Conservation (phyloP, 2,113 vertebrate species). For the Oryzias celebensis region DNA sequence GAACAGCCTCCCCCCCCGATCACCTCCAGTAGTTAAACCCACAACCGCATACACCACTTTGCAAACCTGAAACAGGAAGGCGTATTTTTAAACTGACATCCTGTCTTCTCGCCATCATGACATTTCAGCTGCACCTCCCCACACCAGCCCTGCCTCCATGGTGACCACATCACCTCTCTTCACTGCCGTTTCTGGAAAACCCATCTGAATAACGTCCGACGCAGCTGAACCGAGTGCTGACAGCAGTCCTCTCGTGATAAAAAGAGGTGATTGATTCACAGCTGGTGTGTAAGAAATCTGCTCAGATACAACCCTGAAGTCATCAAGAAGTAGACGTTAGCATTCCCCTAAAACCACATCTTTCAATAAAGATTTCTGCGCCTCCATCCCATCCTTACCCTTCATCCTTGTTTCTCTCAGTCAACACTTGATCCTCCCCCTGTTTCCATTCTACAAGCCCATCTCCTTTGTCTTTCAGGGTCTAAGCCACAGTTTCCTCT, state of each 20-base stretch:
- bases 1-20: neutral
- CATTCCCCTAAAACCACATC: conserved; percentile 18
- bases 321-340: conserved; percentile 12
- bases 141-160: neutral
- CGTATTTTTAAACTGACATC: conserved; percentile 13
- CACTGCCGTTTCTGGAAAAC: conserved; percentile 17
- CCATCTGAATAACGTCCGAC: conserved; percentile 24
- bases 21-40: conserved; percentile 4
- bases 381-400: conserved; percentile 37
- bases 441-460: conserved; percentile 14
- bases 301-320: neutral
- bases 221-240: conserved; percentile 30
- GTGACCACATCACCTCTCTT: conserved; percentile 23
- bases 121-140: conserved; percentile 18
- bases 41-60: neutral
- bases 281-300: neutral
- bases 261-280: conserved; percentile 28
- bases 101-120: neutral
- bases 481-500: conserved; percentile 35
- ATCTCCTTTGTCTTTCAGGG: conserved; percentile 49
- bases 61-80: conserved; percentile 17
- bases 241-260: conserved; percentile 15
- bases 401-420: conserved; percentile 19
- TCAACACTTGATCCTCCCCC: conserved; percentile 9
- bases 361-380: conserved; percentile 26